Evolutionary conservation across 2,113 vertebrate species (phyloP).

Genomic region (Poeciliopsis occidentalis): DNA sequence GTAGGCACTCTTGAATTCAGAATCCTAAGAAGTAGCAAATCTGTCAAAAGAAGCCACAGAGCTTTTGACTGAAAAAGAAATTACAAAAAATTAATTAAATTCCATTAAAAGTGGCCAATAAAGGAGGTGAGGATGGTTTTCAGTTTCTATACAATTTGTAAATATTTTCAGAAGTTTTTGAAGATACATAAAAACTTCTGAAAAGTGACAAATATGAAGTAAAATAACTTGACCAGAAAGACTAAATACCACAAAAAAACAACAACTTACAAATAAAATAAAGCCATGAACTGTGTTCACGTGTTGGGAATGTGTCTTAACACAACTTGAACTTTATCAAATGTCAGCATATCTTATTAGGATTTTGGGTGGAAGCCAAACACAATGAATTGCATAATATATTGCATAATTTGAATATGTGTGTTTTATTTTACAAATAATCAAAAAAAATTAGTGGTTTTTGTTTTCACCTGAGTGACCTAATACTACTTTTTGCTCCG

Average conservation of each 20-base stretch:
- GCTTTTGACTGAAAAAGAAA: background rate
- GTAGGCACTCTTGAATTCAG: background rate
- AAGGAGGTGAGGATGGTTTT: background rate
- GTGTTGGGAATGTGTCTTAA: background rate
- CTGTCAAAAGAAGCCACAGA: too few species aligned
- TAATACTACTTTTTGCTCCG: too few species aligned
- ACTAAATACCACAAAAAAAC: background rate
- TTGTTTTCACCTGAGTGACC: too few species aligned
- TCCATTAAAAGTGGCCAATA: background rate
- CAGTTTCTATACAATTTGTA: background rate
- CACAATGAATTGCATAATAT: too few species aligned
- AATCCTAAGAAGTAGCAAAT: too few species aligned
- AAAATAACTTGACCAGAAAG: background rate
- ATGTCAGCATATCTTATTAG: too few species aligned
- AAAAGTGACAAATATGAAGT: background rate
- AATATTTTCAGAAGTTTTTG: background rate
- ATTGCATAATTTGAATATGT: too few species aligned
- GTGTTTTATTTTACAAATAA: too few species aligned
- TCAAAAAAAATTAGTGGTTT: too few species aligned
- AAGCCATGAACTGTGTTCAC: background rate
- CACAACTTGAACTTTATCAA: background rate
- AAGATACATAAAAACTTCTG: background rate
- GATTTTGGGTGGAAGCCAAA: too few species aligned
- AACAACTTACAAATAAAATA: background rate
- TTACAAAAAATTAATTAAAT: too few species aligned